These are phyloP conservation scores for Masticophis lateralis DNA, from an alignment of 2,797 vertebrate species.

Conservation along the genomic window DNA sequence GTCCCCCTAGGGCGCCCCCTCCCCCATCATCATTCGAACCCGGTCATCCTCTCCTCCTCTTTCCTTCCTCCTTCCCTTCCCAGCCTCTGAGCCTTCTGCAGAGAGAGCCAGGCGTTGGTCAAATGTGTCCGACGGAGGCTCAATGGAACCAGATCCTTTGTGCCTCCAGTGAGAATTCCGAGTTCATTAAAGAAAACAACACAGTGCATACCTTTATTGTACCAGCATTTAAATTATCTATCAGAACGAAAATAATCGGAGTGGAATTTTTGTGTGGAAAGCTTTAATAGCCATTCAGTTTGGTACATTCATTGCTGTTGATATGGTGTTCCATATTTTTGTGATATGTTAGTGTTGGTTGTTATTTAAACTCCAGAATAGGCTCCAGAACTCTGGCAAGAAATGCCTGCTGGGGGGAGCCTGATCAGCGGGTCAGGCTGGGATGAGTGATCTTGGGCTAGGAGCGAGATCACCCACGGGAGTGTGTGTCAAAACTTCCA, in stretches of 20 bases:
- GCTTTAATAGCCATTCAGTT: neutral
- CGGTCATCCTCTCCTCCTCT: neutral
- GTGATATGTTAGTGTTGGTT: neutral
- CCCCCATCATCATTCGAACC: neutral
- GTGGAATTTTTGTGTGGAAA: neutral
- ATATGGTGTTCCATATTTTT: neutral
- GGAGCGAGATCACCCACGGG: neutral
- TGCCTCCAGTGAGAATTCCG: neutral
- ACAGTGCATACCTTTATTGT: neutral
- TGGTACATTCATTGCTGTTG: too few species aligned
- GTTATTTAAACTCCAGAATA: neutral
- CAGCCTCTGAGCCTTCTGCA: neutral
- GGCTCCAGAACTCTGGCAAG: neutral
- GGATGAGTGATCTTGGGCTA: neutral
- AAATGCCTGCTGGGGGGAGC: neutral
- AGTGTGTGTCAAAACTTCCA: neutral
- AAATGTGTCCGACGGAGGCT: accelerated
- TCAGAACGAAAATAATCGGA: neutral
- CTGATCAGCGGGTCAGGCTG: neutral
- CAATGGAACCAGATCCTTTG: neutral
- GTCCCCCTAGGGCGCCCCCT: neutral
- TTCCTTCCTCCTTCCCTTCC: neutral
- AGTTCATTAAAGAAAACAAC: neutral
- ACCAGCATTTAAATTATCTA: neutral
- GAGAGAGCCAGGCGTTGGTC: neutral